Conservation (phyloP, 2,113 vertebrate genomes). For the Elachura formosa region DNA sequence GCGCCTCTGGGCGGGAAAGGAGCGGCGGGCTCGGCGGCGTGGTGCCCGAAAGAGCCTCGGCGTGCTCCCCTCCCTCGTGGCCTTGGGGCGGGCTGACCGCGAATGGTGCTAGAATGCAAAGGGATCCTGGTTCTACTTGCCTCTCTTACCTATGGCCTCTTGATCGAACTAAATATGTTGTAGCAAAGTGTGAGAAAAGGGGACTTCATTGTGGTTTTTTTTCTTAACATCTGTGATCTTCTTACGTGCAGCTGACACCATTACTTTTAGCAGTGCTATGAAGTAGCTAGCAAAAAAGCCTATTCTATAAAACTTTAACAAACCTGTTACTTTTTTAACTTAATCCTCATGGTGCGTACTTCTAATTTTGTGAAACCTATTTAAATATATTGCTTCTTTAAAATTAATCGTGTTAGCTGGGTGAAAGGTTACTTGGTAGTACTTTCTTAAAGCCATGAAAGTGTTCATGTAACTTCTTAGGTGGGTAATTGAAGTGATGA, state of each 20-base stretch:
- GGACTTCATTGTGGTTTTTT: fast-evolving
- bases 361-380: neutral
- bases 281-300: neutral
- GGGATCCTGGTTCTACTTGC: fast-evolving
- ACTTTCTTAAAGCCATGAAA: neutral
- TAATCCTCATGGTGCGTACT: neutral
- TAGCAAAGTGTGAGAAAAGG: neutral
- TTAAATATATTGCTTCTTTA: neutral
- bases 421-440: neutral
- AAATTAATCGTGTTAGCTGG: neutral
- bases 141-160: fast-evolving
- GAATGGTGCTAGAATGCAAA: no score
- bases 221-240: neutral
- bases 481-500: neutral
- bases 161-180: neutral
- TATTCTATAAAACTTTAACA: neutral
- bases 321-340: neutral
- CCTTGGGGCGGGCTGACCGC: fast-evolving
- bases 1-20: neutral
- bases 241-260: fast-evolving
- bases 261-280: neutral
- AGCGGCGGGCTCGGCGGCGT: fast-evolving
- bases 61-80: fast-evolving
- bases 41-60: fast-evolving
- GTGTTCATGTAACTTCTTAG: fast-evolving